Conservation (phyloP, 2,797 vertebrate species). For the Molossus molossus region DNA sequence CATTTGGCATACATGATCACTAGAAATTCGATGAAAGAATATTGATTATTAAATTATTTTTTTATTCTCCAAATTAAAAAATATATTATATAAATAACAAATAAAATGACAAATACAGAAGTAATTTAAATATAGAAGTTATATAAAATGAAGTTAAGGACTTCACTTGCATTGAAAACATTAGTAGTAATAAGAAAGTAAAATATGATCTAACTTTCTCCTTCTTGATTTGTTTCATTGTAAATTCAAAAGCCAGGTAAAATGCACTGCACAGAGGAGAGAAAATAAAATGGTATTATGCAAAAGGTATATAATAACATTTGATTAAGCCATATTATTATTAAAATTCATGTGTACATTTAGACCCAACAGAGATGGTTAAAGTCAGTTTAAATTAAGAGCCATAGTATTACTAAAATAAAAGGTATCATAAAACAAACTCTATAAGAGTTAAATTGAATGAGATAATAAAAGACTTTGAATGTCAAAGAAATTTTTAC, state of each 20-base stretch:
- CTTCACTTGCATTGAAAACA: not conserved
- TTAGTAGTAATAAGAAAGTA: not conserved
- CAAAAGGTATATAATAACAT: not conserved
- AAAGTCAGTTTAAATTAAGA: slow-evolving; percentile 41
- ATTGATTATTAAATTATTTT: not conserved
- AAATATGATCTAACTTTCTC: not conserved
- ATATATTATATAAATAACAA: not conserved
- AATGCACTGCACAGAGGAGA: not conserved
- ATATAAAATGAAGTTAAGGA: not conserved
- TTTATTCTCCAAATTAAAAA: not conserved
- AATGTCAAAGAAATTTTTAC: not conserved
- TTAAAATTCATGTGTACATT: not conserved
- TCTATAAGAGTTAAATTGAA: not conserved
- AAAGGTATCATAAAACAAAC: slow-evolving; percentile 3
- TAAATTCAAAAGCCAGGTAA: not conserved
- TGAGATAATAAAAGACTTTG: not conserved
- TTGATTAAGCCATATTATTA: not conserved
- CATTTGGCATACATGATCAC: not conserved
- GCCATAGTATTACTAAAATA: not conserved
- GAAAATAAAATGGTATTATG: not conserved
- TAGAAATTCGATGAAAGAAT: not conserved
- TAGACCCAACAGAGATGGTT: not conserved
- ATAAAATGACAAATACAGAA: not conserved
- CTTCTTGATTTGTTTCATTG: slow-evolving; percentile 1
- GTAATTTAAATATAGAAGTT: not conserved